Conservation (phyloP, 2,888 invertebrate species). For the Macroteleia sp. region DNA sequence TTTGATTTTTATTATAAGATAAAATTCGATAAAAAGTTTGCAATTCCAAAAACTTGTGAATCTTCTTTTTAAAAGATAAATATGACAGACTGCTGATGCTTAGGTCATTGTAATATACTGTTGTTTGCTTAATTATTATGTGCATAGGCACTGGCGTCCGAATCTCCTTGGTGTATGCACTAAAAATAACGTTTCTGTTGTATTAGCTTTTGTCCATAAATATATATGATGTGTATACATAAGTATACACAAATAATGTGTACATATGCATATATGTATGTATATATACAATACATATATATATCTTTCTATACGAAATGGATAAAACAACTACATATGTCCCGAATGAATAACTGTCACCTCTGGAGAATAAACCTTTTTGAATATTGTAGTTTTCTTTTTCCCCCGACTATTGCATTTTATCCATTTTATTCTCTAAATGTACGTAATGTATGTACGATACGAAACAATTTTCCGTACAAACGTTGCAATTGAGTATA, state of each 20-base stretch:
- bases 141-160: conserved; percentile 78
- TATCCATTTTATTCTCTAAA: conserved; percentile 58
- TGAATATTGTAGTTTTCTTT: conserved; percentile 36
- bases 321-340: conserved; percentile 47
- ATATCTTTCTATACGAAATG: conserved; percentile 52
- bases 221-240: conserved; percentile 51
- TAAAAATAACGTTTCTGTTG: conserved; percentile 79
- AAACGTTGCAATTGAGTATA: conserved; percentile 38
- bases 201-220: conserved; percentile 77
- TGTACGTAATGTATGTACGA: conserved; percentile 44
- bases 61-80: conserved; percentile 25
- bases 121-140: conserved; percentile 78
- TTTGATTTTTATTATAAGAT: too few relatives aligned
- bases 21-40: too few relatives aligned
- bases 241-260: not conserved
- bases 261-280: too few relatives aligned
- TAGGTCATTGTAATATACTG: conserved; percentile 77
- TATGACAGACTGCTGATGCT: conserved; percentile 71
- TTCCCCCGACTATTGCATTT: conserved; percentile 44
- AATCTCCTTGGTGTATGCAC: conserved; percentile 78
- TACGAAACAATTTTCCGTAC: too few relatives aligned
- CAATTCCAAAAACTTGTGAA: conserved; percentile 34
- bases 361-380: conserved; percentile 50
- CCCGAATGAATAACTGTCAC: conserved; percentile 47
- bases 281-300: too few relatives aligned